These are phyloP conservation scores for Aspidapion aeneum DNA, from an alignment of 2,888 invertebrate genomes.

Conservation along the genomic window DNA sequence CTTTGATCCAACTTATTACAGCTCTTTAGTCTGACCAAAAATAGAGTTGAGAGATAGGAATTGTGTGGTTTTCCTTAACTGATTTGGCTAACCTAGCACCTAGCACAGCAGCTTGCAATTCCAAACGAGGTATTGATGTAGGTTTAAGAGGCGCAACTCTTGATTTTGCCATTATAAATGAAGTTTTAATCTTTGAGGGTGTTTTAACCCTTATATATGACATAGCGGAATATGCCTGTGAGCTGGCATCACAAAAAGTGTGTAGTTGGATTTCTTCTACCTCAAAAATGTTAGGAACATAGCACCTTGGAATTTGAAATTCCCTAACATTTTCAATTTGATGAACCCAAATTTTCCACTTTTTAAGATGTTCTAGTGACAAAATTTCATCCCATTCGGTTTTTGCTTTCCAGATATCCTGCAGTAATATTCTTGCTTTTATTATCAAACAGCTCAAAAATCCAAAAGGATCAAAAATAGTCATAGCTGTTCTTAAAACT, in stretches of 20 bases:
- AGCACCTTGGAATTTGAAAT: background rate
- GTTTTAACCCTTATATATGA: background rate
- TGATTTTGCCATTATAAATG: background rate
- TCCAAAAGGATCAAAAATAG: no score
- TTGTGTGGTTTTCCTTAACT: background rate
- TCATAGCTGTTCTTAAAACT: no score
- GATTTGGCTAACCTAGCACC: background rate
- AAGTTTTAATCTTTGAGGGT: background rate
- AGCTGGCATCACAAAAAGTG: no score
- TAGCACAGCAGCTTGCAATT: background rate
- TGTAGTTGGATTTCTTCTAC: background rate
- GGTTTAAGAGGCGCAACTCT: background rate
- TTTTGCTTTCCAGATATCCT: no score
- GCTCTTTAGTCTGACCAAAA: background rate
- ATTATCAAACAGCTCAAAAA: no score
- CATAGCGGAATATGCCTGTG: background rate
- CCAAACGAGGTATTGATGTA: background rate
- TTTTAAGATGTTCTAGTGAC: no score
- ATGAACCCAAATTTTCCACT: background rate
- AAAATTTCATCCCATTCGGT: no score
- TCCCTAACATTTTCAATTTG: background rate
- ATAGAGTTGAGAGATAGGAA: background rate
- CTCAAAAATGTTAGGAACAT: background rate
- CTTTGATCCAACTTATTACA: background rate
- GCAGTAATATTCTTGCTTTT: no score